Percentiles rank a stretch among this genome's conserved stretches.
Conservation (phyloP, 2,797 vertebrate species). For the Leptodactylus fallax region DNA sequence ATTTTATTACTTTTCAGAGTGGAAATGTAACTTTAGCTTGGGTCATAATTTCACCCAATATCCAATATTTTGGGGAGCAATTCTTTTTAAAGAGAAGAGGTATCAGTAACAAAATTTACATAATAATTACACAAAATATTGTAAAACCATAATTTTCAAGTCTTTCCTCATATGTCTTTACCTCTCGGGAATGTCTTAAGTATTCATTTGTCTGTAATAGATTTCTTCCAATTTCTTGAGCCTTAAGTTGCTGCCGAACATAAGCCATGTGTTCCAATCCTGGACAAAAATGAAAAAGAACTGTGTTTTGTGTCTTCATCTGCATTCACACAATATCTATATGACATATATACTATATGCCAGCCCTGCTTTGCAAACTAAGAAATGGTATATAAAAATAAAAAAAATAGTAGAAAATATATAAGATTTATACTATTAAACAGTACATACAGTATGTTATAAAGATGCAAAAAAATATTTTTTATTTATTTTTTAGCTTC, state of each 20-base stretch:
- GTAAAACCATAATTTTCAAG: background rate
- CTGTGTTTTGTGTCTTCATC: background rate
- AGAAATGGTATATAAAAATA: background rate
- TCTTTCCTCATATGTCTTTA: conserved; percentile 69
- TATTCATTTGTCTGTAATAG: conserved; percentile 70
- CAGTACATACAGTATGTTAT: no score
- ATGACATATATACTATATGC: background rate
- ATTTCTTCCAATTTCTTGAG: conserved; percentile 65
- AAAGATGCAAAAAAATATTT: no score
- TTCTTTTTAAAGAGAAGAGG: background rate
- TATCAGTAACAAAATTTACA: background rate
- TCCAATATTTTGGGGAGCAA: background rate
- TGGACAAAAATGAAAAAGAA: conserved; percentile 68
- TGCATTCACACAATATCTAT: background rate
- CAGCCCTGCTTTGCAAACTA: background rate
- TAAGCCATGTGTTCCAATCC: conserved; percentile 79
- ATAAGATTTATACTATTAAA: no score
- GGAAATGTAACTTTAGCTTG: no score
- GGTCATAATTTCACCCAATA: background rate
- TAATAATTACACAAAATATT: background rate
- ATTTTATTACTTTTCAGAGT: no score
- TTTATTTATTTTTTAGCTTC: background rate
- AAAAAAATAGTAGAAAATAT: no score
- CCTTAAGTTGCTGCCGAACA: conserved; percentile 77
- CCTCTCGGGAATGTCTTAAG: conserved; percentile 77